phyloP scores from a whole-genome alignment of 64 coral and sea anemone species.

The Montipora foliosa region DNA sequence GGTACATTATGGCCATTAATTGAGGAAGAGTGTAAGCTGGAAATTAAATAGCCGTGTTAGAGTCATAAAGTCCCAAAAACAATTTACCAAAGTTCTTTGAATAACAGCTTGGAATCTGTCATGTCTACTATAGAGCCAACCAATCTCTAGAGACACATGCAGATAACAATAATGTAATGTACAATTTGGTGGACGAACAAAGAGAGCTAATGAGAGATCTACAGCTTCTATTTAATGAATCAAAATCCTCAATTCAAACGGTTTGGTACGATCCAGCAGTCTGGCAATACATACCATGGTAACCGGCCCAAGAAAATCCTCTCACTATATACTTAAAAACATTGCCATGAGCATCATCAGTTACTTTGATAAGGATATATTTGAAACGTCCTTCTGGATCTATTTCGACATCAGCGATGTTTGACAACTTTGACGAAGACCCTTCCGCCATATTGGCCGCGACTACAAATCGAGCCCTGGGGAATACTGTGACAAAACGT shows the following conservation, averaged over 20 bases:
- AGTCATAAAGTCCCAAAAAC: no score
- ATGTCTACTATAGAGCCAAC: not conserved
- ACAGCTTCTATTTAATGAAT: no score
- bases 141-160: no score
- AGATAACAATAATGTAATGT: no score
- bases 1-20: not conserved
- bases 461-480: conserved; percentile 29
- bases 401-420: conserved; percentile 83
- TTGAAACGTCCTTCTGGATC: conserved; percentile 86
- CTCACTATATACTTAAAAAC: conserved; percentile 86
- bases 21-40: no score
- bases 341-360: conserved; percentile 33
- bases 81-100: no score
- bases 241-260: no score
- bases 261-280: no score
- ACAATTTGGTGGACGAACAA: no score
- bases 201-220: no score
- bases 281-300: conserved; percentile 56
- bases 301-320: conserved; percentile 77
- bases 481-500: not conserved
- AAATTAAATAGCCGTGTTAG: no score
- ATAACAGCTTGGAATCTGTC: not conserved
- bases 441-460: conserved; percentile 73
- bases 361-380: conserved; percentile 90
- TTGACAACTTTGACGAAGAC: conserved; percentile 56